Base-by-base conservation (phyloP, 2,113 vertebrate genomes). In the Pitta sordida region DNA sequence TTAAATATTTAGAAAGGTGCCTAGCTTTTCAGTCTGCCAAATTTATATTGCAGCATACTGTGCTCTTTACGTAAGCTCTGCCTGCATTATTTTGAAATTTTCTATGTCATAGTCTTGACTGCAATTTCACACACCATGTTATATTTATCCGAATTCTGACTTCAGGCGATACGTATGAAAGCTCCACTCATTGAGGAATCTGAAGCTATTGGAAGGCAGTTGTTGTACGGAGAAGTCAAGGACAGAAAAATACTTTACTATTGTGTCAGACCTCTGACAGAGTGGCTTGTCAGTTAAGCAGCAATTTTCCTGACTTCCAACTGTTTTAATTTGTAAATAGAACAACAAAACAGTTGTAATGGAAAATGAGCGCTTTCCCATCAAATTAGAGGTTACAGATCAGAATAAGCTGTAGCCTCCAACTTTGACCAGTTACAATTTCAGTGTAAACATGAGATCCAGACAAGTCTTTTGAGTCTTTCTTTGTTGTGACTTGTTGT, bases 291-390 rank as follows among this genome's bases (percentile, higher is more conserved):
- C 52, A 75, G 60, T 26, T 67, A 86, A 90, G 53, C 17, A 36
- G 30, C 48, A 44, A 68, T 94, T 67, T 94, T 78, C 15, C 60
- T 86, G 69, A 36, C 20, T 86, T 86, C 92, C 79, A 77, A 58
- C 76, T 51, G 86, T 80, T 94, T 79, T 79, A 37, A 80, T 90
- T 74, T 94, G 67, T 88, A 90, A 90, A 85, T 43, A 71, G 64
- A 93, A 46, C 29, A 91, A 65, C 27, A 34, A 51, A 83, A 55
- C n/a, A 48, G 17, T 75, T 74, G 69, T 26, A 91, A 70, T 0
- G 3, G 60, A 86, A 93, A 93, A 86, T 52, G 18, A 63, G 30
- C 19, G 24, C 43, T 68, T 48, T 46, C 11, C 32, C 13, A 49
- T 59, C 39, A 56, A 76, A 77, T 24, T 26, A 37, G 24, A 86